Conservation (phyloP, 2,113 vertebrate species). For the Archilochus colubris region DNA sequence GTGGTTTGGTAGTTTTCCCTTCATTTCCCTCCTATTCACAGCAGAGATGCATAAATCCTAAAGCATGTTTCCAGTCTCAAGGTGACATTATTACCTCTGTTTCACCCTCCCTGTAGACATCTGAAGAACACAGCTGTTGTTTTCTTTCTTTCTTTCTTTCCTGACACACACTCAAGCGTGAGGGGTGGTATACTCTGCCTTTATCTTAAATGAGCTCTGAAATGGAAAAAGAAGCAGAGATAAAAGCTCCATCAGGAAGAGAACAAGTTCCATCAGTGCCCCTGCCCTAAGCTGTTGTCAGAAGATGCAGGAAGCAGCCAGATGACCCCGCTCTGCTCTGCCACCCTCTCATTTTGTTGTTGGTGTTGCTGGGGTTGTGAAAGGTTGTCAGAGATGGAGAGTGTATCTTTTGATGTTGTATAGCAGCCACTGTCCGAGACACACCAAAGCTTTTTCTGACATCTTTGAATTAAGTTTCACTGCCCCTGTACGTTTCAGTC, state of each 20-base stretch:
- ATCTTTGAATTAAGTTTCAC: neutral
- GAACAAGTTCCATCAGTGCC: neutral
- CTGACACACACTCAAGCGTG: neutral
- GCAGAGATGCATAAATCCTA: neutral
- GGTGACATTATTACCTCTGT: neutral
- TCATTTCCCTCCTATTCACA: neutral
- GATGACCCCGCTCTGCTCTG: fast-evolving
- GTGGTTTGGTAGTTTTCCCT: neutral
- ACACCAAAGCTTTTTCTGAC: neutral
- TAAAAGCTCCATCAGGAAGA: neutral
- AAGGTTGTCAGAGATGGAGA: neutral
- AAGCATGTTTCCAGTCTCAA: neutral
- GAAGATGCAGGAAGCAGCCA: neutral
- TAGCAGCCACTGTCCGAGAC: fast-evolving
- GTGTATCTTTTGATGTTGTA: fast-evolving
- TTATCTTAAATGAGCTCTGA: neutral
- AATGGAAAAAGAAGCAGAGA: neutral
- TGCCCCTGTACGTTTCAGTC: neutral
- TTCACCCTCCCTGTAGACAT: neutral
- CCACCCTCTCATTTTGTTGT: neutral
- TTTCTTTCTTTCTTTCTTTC: neutral
- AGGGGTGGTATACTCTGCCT: neutral
- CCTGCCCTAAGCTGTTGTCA: fast-evolving
- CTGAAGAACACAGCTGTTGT: neutral
- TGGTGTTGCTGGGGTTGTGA: neutral